These are phyloP conservation scores for Trimorus sp. DNA, from an alignment of 2,888 invertebrate genomes.

Conservation along the genomic window DNA sequence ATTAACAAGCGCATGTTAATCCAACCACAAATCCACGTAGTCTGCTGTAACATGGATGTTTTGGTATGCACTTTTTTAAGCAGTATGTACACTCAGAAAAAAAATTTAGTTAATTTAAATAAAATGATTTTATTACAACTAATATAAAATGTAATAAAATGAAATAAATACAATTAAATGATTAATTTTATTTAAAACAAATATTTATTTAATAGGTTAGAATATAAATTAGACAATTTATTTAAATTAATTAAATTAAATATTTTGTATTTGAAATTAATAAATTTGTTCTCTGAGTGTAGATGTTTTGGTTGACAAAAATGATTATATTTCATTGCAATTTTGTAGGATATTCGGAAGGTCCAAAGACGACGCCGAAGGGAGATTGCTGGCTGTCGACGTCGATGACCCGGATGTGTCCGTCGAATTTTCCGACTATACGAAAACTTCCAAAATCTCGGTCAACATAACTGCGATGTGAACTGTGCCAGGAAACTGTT, in stretches of 20 bases:
- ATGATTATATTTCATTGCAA: background rate
- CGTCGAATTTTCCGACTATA: constrained; percentile 74
- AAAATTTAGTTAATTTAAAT: too few relatives aligned
- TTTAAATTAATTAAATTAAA: too few relatives aligned
- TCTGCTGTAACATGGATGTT: constrained; percentile 44
- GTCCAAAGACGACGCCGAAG: constrained; percentile 80
- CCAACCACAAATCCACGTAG: constrained; percentile 38
- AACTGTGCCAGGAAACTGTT: background rate
- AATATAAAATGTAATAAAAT: too few relatives aligned
- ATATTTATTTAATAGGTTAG: too few relatives aligned
- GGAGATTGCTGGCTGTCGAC: constrained; percentile 79
- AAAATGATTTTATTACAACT: too few relatives aligned
- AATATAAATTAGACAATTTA: too few relatives aligned
- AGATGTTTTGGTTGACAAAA: too few relatives aligned
- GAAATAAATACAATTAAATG: too few relatives aligned
- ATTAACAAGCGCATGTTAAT: constrained; percentile 37
- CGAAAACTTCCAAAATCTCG: constrained; percentile 70
- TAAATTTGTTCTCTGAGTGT: too few relatives aligned
- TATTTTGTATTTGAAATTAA: too few relatives aligned
- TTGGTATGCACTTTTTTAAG: constrained; percentile 48
- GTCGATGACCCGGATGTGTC: constrained; percentile 79
- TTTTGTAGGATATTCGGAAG: constrained; percentile 80
- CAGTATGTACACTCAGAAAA: too few relatives aligned
- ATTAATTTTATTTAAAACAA: too few relatives aligned
- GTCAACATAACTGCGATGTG: constrained; percentile 69